Evolutionary conservation across 2,888 invertebrate species (phyloP).

Genomic region (Hyppa rectilinea): DNA sequence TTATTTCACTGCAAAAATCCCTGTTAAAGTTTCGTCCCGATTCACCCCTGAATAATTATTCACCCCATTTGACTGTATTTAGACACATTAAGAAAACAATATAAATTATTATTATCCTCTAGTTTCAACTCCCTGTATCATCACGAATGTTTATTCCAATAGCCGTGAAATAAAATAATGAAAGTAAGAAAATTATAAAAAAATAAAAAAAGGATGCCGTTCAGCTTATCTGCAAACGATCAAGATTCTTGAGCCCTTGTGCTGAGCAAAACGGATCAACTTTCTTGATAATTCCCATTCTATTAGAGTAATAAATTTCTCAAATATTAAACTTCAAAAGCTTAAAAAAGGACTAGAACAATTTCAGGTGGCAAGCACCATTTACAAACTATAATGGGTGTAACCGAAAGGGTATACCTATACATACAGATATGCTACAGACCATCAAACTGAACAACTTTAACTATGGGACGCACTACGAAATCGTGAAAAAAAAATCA

Average conservation of each 20-base stretch:
- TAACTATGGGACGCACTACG: too few species aligned
- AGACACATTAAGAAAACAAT: background rate
- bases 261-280: background rate
- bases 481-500: too few species aligned
- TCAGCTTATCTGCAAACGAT: background rate
- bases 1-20: too few species aligned
- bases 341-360: constrained; percentile 68
- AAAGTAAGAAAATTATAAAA: background rate
- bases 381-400: constrained; percentile 22
- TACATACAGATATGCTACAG: too few species aligned
- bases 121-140: constrained; percentile 73
- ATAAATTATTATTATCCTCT: constrained; percentile 10
- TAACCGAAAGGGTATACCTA: too few species aligned
- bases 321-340: constrained; percentile 2
- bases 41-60: too few species aligned
- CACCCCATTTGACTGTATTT: too few species aligned
- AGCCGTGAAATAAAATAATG: constrained; percentile 4
- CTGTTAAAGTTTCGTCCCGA: too few species aligned
- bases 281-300: background rate
- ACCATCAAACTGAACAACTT: too few species aligned
- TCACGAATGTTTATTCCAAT: constrained; percentile 32
- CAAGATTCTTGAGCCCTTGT: background rate
- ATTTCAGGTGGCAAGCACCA: constrained; percentile 56
- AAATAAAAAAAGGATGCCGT: background rate
- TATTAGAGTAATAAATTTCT: background rate